Evolutionary conservation across 1,140 invertebrate genomes (phyloP).

Genomic region (Ectropis grisescens): DNA sequence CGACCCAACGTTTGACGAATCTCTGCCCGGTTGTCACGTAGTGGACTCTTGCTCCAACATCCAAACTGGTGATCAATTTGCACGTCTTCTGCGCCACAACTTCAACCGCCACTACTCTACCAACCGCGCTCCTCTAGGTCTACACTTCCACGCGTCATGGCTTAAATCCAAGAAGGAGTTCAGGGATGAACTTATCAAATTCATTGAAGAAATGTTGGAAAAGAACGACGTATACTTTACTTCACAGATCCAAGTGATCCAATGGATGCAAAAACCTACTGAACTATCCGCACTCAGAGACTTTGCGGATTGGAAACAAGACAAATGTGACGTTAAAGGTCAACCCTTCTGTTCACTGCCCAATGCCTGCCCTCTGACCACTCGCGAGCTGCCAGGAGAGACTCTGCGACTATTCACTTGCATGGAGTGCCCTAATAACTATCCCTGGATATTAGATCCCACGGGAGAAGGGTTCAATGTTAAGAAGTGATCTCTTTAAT

Average conservation of each 20-base stretch:
- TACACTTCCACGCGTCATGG: constrained; percentile 97
- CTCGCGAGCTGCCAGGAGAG: constrained; percentile 91
- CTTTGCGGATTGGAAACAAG: constrained; percentile 93
- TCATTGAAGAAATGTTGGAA: constrained; percentile 92
- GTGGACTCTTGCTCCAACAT: constrained; percentile 95
- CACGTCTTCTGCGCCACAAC: constrained; percentile 89
- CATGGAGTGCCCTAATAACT: constrained; percentile 96
- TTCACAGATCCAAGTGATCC: constrained; percentile 93
- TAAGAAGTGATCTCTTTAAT: constrained; percentile 75
- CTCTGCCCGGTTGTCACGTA: constrained; percentile 92
- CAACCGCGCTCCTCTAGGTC: constrained; percentile 93
- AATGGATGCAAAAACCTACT: constrained; percentile 98
- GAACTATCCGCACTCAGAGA: constrained; percentile 88
- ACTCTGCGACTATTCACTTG: constrained; percentile 93
- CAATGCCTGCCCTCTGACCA: constrained; percentile 90
- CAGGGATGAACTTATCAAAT: constrained; percentile 91
- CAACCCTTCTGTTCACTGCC: constrained; percentile 93
- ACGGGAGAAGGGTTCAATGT: constrained; percentile 93
- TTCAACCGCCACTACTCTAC: constrained; percentile 94
- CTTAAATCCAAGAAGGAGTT: constrained; percentile 95
- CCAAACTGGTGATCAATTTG: constrained; percentile 90
- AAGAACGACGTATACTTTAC: constrained; percentile 96
- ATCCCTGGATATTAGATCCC: constrained; percentile 95
- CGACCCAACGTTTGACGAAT: constrained; percentile 92
- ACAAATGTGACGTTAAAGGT: constrained; percentile 95